Evolutionary conservation across 2,888 invertebrate genomes (phyloP), one percentile per base, ranked within the genome.

Genomic region (Brachylomia viminalis): DNA sequence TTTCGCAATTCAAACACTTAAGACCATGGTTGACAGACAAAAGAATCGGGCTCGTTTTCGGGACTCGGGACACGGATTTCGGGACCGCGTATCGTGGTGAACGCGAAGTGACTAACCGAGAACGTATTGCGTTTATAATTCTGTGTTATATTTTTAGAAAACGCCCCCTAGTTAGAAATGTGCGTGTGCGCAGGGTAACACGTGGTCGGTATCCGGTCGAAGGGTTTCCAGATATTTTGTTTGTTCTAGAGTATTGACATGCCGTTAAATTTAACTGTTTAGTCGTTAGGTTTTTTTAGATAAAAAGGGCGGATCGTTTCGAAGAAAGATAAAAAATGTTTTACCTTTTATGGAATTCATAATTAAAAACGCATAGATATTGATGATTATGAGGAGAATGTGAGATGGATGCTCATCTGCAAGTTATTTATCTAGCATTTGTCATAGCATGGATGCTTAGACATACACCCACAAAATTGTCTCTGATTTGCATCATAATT

Each of bases 101-200:
- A 91, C 91, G 91, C 90, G 91, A 92, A 93, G 93, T 93, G 93
- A 94, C 94, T 94, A 94, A 94, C 88, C 89, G 88, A 86, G 70
- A 79, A 83, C 87, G 89, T 91, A 91, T 89, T 89, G 91, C 92
- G 92, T 92, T 91, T 91, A 89, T 91, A 92, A 92, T 91, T 91
- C 91, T 89, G 90, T 89, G 85, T 88, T 89, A 89, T 96, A 96
- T 96, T 95, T 96, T 95, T 96, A 96, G 96, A 95, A 92, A 92
- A 95, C 96, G 96, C 96, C 96, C 96, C 95, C 95, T 95, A 93
- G 91, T 92, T 89, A 86, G 91, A 90, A 89, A 91, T 87, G 86
- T 91, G 89, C 90, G 90, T 90, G 87, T 80, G 89, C 88, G 92
- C 91, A 87, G 90, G 87, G 84, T 86, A 89, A 90, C 94, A 94